phyloP scores from a whole-genome alignment of 1,140 invertebrate genomes.

The Anastrepha ludens region DNA sequence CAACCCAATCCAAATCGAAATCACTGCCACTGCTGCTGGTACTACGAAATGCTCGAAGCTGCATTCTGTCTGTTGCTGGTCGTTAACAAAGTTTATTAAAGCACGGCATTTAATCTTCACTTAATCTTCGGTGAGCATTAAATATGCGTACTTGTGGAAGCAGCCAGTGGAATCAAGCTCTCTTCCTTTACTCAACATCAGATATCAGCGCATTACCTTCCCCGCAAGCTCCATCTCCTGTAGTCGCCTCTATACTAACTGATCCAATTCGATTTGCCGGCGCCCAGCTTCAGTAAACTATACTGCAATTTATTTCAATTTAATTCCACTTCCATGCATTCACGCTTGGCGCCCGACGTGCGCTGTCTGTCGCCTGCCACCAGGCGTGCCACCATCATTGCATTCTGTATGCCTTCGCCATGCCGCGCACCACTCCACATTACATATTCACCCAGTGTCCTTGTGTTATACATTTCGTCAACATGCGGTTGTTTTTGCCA shows the following conservation, averaged over 20 bases:
- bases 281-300: conserved; percentile 27
- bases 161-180: neutral
- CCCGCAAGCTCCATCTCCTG: neutral
- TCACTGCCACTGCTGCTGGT: neutral
- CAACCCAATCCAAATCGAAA: conserved; percentile 45
- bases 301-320: conserved; percentile 52
- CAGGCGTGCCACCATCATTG: neutral
- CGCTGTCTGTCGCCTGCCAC: conserved; percentile 20
- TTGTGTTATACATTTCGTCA: neutral
- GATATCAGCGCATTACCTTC: neutral
- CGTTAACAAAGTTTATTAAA: conserved; percentile 40
- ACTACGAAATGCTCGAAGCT: neutral
- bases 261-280: conserved; percentile 16
- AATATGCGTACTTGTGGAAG: conserved; percentile 7
- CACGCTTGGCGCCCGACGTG: conserved; percentile 8
- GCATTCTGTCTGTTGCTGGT: neutral
- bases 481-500: neutral
- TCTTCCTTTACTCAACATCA: neutral
- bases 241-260: neutral
- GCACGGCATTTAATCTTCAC: conserved; percentile 29
- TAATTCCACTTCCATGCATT: conserved; percentile 46
- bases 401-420: neutral
- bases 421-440: neutral
- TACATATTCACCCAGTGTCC: conserved; percentile 3
- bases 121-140: conserved; percentile 19